Evolutionary conservation across 2,888 invertebrate species (phyloP).

Genomic region (Adela reaumurella): DNA sequence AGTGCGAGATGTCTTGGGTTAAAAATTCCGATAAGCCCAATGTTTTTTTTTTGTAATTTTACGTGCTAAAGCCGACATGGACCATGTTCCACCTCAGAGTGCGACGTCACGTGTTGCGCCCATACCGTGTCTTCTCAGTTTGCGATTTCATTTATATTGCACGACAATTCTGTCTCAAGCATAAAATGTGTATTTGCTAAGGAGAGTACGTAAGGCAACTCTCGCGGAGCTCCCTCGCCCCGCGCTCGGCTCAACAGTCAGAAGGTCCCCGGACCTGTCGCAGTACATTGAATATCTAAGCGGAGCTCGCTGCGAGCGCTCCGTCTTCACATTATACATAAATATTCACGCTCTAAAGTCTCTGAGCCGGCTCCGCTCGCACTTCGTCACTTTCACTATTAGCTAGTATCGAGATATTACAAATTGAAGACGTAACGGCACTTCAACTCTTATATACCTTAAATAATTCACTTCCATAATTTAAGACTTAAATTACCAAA

Average conservation of each 20-base stretch:
- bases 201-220: neutral
- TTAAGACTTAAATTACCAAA: slow-evolving; percentile 49
- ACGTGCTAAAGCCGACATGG: too few species aligned
- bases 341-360: neutral
- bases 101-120: too few species aligned
- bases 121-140: too few species aligned
- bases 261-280: neutral
- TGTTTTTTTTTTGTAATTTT: too few species aligned
- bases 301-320: neutral
- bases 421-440: slow-evolving; percentile 4
- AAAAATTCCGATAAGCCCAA: too few species aligned
- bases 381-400: neutral
- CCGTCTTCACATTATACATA: neutral
- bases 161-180: slow-evolving; percentile 21
- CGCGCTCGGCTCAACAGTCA: neutral
- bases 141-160: slow-evolving; percentile 49
- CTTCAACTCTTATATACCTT: slow-evolving; percentile 3
- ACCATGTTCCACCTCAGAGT: too few species aligned
- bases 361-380: neutral
- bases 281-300: neutral
- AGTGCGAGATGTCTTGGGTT: too few species aligned
- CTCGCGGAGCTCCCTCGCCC: neutral
- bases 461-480: slow-evolving; percentile 46
- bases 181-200: neutral
- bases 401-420: slow-evolving; percentile 2